Evolutionary conservation across 2,888 invertebrate genomes (phyloP).

Genomic region (Ametastegia equiseti): DNA sequence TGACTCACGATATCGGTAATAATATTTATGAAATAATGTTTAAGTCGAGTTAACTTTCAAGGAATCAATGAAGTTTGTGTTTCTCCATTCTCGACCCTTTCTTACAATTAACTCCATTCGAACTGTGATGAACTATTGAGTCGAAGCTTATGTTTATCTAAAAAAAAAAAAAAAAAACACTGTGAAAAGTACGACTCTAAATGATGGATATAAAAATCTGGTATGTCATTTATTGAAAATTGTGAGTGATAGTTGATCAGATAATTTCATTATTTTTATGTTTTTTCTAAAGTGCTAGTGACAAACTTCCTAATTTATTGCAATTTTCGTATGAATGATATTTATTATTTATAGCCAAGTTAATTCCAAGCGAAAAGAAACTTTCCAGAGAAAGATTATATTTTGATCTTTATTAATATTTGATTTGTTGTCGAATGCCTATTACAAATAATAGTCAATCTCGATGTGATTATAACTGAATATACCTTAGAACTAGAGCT

Average conservation of each 20-base stretch:
- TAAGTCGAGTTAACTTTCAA: neutral
- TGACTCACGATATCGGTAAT: neutral
- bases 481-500: neutral
- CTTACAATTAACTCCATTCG: neutral
- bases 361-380: neutral
- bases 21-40: neutral
- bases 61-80: neutral
- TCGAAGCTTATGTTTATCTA: neutral
- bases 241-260: slow-evolving; percentile 1
- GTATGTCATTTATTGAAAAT: neutral
- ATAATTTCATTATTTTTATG: neutral
- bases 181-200: neutral
- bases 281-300: neutral
- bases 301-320: neutral
- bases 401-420: slow-evolving; percentile 14
- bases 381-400: neutral
- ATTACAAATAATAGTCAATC: slow-evolving; percentile 12
- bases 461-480: neutral
- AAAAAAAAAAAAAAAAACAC: too few species aligned
- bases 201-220: neutral
- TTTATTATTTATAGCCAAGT: neutral
- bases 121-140: slow-evolving; percentile 19
- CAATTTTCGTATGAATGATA: neutral
- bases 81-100: slow-evolving; percentile 16
- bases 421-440: neutral